Conservation (phyloP, 2,888 invertebrate species). For the Lepas anatifera region DNA sequence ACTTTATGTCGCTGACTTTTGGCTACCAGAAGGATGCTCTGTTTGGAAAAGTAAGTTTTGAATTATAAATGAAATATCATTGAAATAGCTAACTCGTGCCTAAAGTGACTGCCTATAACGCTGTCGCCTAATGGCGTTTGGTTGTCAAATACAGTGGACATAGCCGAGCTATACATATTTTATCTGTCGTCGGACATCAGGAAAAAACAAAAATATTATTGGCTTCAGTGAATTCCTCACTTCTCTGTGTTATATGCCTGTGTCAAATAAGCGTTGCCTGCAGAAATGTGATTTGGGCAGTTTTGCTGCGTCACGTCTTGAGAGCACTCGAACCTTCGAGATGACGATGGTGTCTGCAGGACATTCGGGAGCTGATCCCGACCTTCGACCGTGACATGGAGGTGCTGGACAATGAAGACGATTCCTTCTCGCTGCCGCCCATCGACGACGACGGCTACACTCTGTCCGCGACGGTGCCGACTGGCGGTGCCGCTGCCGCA, state of each 20-base stretch:
- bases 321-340: too few relatives aligned
- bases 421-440: constrained; percentile 2
- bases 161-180: too few relatives aligned
- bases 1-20: constrained; percentile 51
- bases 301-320: too few relatives aligned
- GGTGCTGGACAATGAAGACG: constrained; percentile 4
- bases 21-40: constrained; percentile 49
- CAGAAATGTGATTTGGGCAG: too few relatives aligned
- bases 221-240: not conserved
- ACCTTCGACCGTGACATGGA: constrained; percentile 10
- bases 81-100: too few relatives aligned
- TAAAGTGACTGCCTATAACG: too few relatives aligned
- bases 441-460: not conserved
- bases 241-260: not conserved
- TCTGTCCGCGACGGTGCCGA: not conserved
- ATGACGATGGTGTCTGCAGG: not conserved
- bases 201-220: too few relatives aligned
- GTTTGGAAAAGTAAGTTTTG: constrained; percentile 38
- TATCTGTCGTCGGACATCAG: too few relatives aligned
- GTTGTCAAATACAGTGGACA: too few relatives aligned
- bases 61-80: too few relatives aligned
- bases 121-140: too few relatives aligned
- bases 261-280: not conserved
- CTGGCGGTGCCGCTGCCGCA: not conserved
- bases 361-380: not conserved